phyloP scores from a whole-genome alignment of 1,140 invertebrate species.

The Rhizoglyphus robini region DNA sequence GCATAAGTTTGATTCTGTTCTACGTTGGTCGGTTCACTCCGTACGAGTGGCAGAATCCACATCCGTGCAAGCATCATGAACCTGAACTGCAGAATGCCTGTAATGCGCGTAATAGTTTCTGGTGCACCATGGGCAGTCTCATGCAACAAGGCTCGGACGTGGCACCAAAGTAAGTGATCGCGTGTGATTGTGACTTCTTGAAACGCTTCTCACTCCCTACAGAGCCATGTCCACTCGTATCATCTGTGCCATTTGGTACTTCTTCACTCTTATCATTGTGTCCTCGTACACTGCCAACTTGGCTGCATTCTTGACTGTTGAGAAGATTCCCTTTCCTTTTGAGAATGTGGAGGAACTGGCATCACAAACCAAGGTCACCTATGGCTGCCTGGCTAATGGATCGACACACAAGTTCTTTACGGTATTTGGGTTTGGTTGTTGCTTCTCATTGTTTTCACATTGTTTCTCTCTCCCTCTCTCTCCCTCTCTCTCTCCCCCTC shows the following conservation, averaged over 20 bases:
- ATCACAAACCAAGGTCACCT: conserved; percentile 91
- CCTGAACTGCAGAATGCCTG: conserved; percentile 32
- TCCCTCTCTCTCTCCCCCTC: no score
- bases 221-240: conserved; percentile 35
- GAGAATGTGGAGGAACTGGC: conserved; percentile 88
- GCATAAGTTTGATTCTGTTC: conserved; percentile 36
- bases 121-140: conserved; percentile 39
- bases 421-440: no score
- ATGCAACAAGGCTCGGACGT: conserved; percentile 39
- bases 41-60: conserved; percentile 34
- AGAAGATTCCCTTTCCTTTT: conserved; percentile 88
- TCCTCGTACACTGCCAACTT: conserved; percentile 46
- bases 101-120: conserved; percentile 35
- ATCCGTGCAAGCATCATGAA: conserved; percentile 25
- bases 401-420: conserved; percentile 82
- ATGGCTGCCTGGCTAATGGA: conserved; percentile 80
- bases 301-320: conserved; percentile 90
- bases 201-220: background rate
- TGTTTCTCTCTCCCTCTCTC: no score
- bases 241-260: conserved; percentile 40
- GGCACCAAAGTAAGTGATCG: conserved; percentile 33
- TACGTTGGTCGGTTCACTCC: conserved; percentile 34
- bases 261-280: conserved; percentile 45
- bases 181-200: background rate
- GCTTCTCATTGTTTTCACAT: no score